phyloP scores from a whole-genome alignment of 1,140 invertebrate genomes.

The Drosophila willistoni region DNA sequence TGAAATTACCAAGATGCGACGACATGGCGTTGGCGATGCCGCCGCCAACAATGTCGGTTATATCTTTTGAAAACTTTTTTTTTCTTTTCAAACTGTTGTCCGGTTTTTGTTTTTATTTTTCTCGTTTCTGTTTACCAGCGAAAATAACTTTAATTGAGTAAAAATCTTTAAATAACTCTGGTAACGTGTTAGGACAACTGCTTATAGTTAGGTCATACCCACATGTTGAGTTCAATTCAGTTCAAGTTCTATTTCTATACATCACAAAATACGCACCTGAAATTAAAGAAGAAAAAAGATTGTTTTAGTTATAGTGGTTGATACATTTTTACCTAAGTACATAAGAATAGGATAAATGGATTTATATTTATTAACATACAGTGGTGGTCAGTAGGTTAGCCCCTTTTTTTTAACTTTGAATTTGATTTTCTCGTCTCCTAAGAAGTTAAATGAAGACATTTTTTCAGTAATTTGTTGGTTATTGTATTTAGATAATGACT shows the following conservation, averaged over 20 bases:
- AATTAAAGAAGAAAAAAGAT: constrained; percentile 52
- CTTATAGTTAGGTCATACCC: constrained; percentile 22
- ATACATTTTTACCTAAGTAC: too few relatives aligned
- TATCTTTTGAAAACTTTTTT: constrained; percentile 55
- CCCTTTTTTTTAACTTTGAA: too few relatives aligned
- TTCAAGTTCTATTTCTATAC: constrained; percentile 4
- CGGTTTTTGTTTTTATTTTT: background rate
- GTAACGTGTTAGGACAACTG: background rate
- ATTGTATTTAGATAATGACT: too few relatives aligned
- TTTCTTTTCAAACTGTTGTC: constrained; percentile 71
- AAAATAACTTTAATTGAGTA: constrained; percentile 63
- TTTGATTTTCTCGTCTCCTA: too few relatives aligned
- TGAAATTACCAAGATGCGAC: constrained; percentile 56
- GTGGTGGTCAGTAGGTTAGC: too few relatives aligned
- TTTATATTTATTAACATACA: too few relatives aligned
- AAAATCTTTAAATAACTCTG: constrained; percentile 33
- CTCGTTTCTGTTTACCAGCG: background rate
- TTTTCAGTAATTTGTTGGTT: too few relatives aligned
- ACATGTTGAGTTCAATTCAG: background rate
- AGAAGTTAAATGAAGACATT: too few relatives aligned
- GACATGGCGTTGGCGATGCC: constrained; percentile 19
- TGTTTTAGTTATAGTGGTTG: constrained; percentile 14
- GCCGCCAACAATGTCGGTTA: constrained; percentile 26
- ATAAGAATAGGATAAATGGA: too few relatives aligned
- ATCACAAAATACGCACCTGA: constrained; percentile 63